phyloP scores from a whole-genome alignment of 2,888 invertebrate species.

The Autographa pulchrina region DNA sequence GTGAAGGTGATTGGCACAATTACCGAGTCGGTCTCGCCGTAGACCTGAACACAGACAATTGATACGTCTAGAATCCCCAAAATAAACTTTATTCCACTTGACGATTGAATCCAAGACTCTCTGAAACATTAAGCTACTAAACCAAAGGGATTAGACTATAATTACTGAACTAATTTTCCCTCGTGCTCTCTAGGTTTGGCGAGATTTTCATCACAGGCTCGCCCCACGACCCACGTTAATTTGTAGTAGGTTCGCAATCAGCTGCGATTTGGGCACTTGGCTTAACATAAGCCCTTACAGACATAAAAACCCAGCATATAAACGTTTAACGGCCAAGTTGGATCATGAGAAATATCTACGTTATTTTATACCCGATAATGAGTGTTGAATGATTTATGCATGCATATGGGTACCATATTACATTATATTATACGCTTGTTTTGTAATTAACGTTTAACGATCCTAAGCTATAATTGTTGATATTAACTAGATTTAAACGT shows the following conservation, averaged over 20 bases:
- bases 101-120: constrained; percentile 49
- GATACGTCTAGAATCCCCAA: constrained; percentile 31
- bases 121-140: constrained; percentile 59
- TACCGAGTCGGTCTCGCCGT: constrained; percentile 24
- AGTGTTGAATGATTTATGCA: not conserved
- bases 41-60: constrained; percentile 25
- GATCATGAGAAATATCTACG: constrained; percentile 22
- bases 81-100: constrained; percentile 51
- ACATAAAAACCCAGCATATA: constrained; percentile 55
- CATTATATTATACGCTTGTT: constrained; percentile 1
- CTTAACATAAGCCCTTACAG: constrained; percentile 56
- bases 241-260: constrained; percentile 62
- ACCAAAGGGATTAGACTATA: constrained; percentile 60
- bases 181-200: constrained; percentile 57
- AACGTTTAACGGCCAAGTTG: constrained; percentile 48
- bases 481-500: not conserved
- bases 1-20: constrained; percentile 46
- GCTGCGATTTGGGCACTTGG: constrained; percentile 58
- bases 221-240: constrained; percentile 60
- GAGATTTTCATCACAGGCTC: constrained; percentile 60
- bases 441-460: not conserved
- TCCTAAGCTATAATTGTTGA: not conserved
- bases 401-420: not conserved
- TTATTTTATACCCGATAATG: constrained; percentile 7
- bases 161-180: constrained; percentile 65